Evolutionary conservation across 1,140 invertebrate species (phyloP), one percentile per base, ranked within the genome.

Genomic region (Chrysomallon squamiferum): DNA sequence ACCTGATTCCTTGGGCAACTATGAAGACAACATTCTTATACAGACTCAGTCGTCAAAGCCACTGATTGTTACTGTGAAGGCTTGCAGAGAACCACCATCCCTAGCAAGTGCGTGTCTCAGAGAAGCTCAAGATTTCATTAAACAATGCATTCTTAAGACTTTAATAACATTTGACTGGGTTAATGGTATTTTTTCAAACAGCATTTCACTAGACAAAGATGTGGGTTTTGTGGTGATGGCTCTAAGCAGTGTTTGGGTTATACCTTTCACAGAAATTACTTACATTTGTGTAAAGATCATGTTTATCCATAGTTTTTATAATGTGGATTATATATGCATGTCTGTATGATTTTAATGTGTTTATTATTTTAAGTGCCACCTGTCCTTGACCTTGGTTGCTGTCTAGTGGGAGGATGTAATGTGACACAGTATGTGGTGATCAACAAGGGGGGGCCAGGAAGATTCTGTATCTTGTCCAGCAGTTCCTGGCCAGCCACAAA

Each of bases 1-100:
- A 11, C 84, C 85, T 1, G 83, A 86, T 65, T 82, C 82, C 0
- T 68, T 85, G 18, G 74, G 75, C 62, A 77, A 85, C 35, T 86
- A 75, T 73, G 75, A 84, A 59, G 85, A 86, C 72, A 69, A 75
- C 29, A 78, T 86, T 1, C 65, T 61, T 29, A 77, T 86, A 2
- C 76, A 84, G 68, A 84, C 82, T 5, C 83, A 84, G 66, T 76
- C 81, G 1, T 68, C 71, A n/a, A 45, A 68, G 11, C 72, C 77
- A 5, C 68, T 84, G 22, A 63, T 76, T 50, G 73, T 86, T 5
- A 72, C 70, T 20, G 30, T 86, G 1, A 61, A 74, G 43, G 84
- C 74, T 15, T 68, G 76, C 35, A 69, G 84, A 50, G 68, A 74
- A n/a, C 79, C 79, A 18, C 84, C 84, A 20, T 68, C 74, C 18